These are phyloP conservation scores for Nomia melanderi DNA, from an alignment of 1,140 invertebrate genomes.

Conservation along the genomic window DNA sequence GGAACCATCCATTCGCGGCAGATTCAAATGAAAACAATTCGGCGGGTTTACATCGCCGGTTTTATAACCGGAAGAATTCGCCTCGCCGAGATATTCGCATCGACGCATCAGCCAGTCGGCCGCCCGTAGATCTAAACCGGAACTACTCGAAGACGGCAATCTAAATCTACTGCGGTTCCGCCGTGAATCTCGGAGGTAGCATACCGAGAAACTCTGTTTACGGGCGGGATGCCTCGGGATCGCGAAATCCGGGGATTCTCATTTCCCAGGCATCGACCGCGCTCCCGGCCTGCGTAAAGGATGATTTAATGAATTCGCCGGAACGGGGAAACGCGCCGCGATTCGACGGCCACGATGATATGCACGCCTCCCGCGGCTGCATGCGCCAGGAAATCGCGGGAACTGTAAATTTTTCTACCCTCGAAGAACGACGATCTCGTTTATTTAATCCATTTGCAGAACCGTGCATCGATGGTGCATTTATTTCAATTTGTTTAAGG, in stretches of 20 bases:
- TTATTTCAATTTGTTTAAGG: no score
- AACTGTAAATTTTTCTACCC: neutral
- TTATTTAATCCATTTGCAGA: neutral
- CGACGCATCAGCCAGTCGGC: constrained; percentile 38
- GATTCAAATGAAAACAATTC: neutral
- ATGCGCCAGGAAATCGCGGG: neutral
- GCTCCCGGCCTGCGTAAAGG: constrained; percentile 42
- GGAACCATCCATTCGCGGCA: neutral
- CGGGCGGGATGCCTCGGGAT: constrained; percentile 38
- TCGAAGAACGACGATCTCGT: neutral
- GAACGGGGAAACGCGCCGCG: neutral
- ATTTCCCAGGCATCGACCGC: constrained; percentile 52
- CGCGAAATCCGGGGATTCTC: constrained; percentile 56
- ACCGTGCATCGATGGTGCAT: no score
- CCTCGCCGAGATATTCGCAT: constrained; percentile 41
- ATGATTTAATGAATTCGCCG: constrained; percentile 50
- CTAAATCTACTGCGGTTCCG: constrained; percentile 53
- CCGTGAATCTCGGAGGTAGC: constrained; percentile 57
- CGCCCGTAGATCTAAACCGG: constrained; percentile 28
- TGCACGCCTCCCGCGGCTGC: neutral
- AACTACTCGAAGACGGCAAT: constrained; percentile 32
- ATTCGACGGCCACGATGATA: neutral
- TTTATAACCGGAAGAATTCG: constrained; percentile 11
- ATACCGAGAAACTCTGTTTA: constrained; percentile 62
- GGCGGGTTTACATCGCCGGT: neutral